A percentile compares a stretch with the other conserved stretches of the same genome.
phyloP scores from a whole-genome alignment of 1,140 invertebrate species.

The Lepidostoma basale region DNA sequence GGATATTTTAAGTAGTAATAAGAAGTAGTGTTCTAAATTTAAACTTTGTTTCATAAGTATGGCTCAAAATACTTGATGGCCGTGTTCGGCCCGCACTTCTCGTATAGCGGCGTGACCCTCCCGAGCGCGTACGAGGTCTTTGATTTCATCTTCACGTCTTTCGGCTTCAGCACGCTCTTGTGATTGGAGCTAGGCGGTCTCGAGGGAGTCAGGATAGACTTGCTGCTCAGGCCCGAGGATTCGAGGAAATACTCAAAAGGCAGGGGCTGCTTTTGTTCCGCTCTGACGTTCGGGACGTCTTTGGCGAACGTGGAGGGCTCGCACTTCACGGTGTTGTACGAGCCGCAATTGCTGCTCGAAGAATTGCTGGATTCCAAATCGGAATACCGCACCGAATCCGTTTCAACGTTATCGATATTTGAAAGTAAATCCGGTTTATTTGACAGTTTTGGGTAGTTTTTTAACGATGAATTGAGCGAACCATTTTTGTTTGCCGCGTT shows the following conservation, averaged over 20 bases:
- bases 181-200: conserved; percentile 72
- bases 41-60: conserved; percentile 52
- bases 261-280: conserved; percentile 50
- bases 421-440: conserved; percentile 62
- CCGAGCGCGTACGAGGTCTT: conserved; percentile 24
- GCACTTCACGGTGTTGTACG: conserved; percentile 60
- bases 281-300: conserved; percentile 21
- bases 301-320: conserved; percentile 52
- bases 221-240: conserved; percentile 79
- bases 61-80: conserved; percentile 63
- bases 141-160: conserved; percentile 71
- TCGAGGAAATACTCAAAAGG: conserved; percentile 78
- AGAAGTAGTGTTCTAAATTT: no score
- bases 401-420: conserved; percentile 62
- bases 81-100: conserved; percentile 47
- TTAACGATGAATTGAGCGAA: conserved; percentile 30
- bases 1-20: no score
- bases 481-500: conserved; percentile 47
- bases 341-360: conserved; percentile 61
- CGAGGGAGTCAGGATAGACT: conserved; percentile 77
- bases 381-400: conserved; percentile 60
- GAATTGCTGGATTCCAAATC: conserved; percentile 62
- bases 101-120: conserved; percentile 36
- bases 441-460: conserved; percentile 51
- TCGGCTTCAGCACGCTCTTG: conserved; percentile 76